Evolutionary conservation across 2,888 invertebrate species (phyloP).

Genomic region (Fabriciana adippe): DNA sequence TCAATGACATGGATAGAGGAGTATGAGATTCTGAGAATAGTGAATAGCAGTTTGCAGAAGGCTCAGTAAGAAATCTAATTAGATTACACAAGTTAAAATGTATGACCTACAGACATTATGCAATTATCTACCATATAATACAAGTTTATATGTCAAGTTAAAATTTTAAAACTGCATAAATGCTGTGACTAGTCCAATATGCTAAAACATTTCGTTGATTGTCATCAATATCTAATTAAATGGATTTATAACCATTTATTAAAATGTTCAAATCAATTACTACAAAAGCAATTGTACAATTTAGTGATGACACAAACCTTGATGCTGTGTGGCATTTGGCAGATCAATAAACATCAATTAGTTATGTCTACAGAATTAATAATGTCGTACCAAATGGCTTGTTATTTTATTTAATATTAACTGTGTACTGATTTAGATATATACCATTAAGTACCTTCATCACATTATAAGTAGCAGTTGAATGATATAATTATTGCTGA

Average conservation of each 20-base stretch:
- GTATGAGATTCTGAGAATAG: constrained; percentile 51
- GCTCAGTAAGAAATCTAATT: constrained; percentile 34
- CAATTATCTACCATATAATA: constrained; percentile 42
- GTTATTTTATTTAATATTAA: constrained; percentile 47
- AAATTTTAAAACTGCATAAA: constrained; percentile 25
- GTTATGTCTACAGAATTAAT: constrained; percentile 62
- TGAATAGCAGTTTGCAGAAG: constrained; percentile 33
- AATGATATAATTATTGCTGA: constrained; percentile 55
- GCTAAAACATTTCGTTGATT: constrained; percentile 74
- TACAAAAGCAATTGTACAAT: constrained; percentile 47
- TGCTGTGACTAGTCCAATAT: constrained; percentile 73
- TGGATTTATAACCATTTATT: constrained; percentile 55
- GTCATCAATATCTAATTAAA: constrained; percentile 25
- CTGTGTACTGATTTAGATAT: constrained; percentile 38
- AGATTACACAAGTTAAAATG: constrained; percentile 24
- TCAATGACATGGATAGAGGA: constrained; percentile 43
- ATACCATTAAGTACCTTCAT: constrained; percentile 66
- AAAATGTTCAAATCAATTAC: constrained; percentile 44
- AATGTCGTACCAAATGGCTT: constrained; percentile 51
- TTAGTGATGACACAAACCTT: constrained; percentile 62
- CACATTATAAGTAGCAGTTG: constrained; percentile 50
- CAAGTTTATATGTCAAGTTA: constrained; percentile 4
- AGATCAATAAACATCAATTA: constrained; percentile 50
- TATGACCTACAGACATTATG: constrained; percentile 17
- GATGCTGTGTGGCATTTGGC: constrained; percentile 56